Conservation (phyloP, 2,888 invertebrate species). For the Amphipoea oculea region DNA sequence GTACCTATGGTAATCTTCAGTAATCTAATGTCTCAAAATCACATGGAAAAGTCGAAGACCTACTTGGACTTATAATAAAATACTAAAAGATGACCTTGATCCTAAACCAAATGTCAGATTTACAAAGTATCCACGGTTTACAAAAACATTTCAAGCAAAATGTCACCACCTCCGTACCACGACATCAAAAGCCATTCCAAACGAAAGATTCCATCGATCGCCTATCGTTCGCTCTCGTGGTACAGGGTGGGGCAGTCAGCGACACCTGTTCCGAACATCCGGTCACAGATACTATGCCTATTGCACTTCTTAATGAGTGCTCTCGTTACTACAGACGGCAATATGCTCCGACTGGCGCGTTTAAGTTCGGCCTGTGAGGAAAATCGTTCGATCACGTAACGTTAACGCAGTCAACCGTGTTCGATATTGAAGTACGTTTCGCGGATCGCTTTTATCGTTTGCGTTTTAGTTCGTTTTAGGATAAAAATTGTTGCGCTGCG, state of each 20-base stretch:
- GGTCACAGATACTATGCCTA: slow-evolving; percentile 70
- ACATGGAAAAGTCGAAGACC: neutral
- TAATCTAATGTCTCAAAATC: neutral
- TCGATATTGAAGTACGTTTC: slow-evolving; percentile 47
- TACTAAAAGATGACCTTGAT: neutral
- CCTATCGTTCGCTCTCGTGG: slow-evolving; percentile 56
- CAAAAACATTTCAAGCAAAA: neutral
- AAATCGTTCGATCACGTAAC: slow-evolving; percentile 54
- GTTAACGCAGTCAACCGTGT: slow-evolving; percentile 47
- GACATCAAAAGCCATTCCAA: slow-evolving; percentile 4
- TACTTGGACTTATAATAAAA: neutral
- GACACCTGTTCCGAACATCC: slow-evolving; percentile 80
- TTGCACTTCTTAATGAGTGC: slow-evolving; percentile 68
- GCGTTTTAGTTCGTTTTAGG: slow-evolving; percentile 36
- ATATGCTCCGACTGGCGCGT: slow-evolving; percentile 58
- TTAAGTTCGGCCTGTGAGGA: slow-evolving; percentile 60
- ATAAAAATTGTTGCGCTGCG: slow-evolving; percentile 6
- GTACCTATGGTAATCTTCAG: neutral
- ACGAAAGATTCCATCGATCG: slow-evolving; percentile 51
- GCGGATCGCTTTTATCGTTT: slow-evolving; percentile 22
- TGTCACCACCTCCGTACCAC: slow-evolving; percentile 23
- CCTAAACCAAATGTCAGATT: neutral
- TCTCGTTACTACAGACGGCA: slow-evolving; percentile 56
- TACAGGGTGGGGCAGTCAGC: slow-evolving; percentile 74
- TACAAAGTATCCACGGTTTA: neutral